Conservation (phyloP, 2,797 vertebrate species). For the Hypotaenidia philippensis region DNA sequence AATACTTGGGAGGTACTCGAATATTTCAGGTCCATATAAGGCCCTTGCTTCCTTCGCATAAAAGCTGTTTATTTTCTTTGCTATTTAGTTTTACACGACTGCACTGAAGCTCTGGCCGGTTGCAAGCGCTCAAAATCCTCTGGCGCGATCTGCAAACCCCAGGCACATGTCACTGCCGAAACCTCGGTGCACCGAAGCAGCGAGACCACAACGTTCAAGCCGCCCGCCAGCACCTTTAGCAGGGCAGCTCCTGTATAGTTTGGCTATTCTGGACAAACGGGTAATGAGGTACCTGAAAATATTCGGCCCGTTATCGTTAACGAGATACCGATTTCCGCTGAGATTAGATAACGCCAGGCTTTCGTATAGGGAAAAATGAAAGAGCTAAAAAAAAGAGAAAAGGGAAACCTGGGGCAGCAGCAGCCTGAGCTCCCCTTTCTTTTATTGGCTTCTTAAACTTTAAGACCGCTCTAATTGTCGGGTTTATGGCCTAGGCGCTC, state of each 20-base stretch:
- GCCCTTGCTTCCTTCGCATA: conserved; percentile 17
- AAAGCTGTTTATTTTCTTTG: conserved; percentile 59
- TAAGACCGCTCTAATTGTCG: not conserved
- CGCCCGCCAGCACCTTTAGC: not conserved
- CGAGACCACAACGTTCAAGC: not conserved
- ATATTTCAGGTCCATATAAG: conserved; percentile 41
- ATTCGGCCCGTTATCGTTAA: not conserved
- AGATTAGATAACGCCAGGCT: not conserved
- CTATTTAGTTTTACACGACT: not conserved
- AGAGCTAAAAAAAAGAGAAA: not conserved
- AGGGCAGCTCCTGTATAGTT: not conserved
- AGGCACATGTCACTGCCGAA: not conserved
- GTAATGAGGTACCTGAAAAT: not conserved
- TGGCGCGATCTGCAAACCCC: not conserved
- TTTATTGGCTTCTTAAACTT: conserved; percentile 29
- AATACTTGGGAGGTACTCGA: conserved; percentile 44
- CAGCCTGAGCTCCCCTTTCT: not conserved
- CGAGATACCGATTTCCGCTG: rapidly evolving
- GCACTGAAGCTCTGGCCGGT: not conserved
- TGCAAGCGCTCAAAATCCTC: not conserved
- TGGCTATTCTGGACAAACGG: not conserved
- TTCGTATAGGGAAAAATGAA: not conserved
- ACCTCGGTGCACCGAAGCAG: not conserved
- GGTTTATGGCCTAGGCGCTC: not conserved
- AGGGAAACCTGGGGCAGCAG: not conserved